These are phyloP conservation scores for Azemiops feae DNA, from an alignment of 2,113 vertebrate species.

Conservation along the genomic window DNA sequence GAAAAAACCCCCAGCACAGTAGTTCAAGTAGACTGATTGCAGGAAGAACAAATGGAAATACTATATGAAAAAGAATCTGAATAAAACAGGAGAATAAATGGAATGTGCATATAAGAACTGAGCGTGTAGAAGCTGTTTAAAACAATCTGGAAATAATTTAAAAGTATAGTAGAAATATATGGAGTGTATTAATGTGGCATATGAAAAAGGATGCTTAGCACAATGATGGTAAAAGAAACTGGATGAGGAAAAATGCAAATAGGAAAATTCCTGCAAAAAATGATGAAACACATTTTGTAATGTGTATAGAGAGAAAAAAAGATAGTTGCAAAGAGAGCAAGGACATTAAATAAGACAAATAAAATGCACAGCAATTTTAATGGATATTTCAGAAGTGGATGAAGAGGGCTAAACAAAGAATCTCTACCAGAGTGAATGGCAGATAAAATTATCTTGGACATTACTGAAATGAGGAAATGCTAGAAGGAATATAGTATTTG, in stretches of 20 bases:
- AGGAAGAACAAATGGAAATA: not conserved
- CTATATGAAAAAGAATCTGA: not conserved
- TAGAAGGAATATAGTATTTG: not conserved
- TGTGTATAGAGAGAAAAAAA: not conserved
- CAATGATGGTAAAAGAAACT: not conserved
- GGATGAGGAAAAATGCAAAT: not conserved
- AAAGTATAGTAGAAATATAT: not conserved
- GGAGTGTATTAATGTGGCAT: not conserved
- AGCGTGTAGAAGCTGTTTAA: not conserved
- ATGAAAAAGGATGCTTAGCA: not conserved
- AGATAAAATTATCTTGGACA: not conserved
- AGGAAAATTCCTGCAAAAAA: not conserved
- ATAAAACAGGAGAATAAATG: not conserved
- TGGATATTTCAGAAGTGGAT: not conserved
- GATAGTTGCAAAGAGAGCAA: not conserved
- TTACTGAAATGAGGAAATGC: not conserved
- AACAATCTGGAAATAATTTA: not conserved
- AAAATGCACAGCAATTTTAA: not conserved
- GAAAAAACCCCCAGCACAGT: not conserved
- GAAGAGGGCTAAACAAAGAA: not conserved
- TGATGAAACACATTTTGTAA: not conserved
- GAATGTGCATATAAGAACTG: not conserved
- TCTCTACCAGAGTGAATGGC: not conserved
- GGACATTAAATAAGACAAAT: not conserved
- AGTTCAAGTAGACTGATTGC: not conserved